Base-by-base conservation (phyloP, 2,113 vertebrate genomes). In the Mesoclemmys tuberculata region DNA sequence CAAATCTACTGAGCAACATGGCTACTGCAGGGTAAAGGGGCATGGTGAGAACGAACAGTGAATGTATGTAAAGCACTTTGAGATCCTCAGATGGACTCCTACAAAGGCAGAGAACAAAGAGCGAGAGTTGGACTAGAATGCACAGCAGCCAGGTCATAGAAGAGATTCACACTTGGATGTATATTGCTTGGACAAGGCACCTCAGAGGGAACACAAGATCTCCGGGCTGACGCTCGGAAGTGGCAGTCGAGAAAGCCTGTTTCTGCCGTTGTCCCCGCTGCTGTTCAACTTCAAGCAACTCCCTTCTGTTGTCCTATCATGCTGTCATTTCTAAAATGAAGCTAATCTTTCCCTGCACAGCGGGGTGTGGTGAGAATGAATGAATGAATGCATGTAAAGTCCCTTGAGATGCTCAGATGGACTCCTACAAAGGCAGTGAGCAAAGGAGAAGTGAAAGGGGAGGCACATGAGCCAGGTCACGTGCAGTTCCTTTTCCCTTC, bases 151-250 rank as follows among this genome's bases (percentile, higher is more conserved):
- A 51, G 3, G 44, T 4, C 0, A 0, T 0, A 1, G 27, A 27
- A 41, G 5, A 10, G 38, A 82, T 64, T 93, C 41, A 29, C 5
- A 19, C 29, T 82, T 55, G 55, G 26, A 90, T 24, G 10, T 7
- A 41, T 75, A 10, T 75, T 22, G 38, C 22, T 75, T 44, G 74
- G 74, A 27, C 24, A 77, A 41, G 24, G 44, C 7, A 26, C 26
- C 41, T 41, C 41, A 16, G 16, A 46, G 41, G 24, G 0, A 81
- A 85, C 41, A 49, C 44, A 5, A 52, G 51, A 4, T 16, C 56
- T 78, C 87, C 0, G 0, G 19, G 85, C 0, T 8, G 38, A 88
- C 88, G 44, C n/a, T 55, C 0, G 0, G 81, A 79, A 18, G 5
- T 19, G 35, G 29, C 29, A 89, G 51, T 46, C 54, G 44, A 1